A percentile compares a stretch with the other conserved stretches of the same genome.
Evolutionary conservation across 2,888 invertebrate species (phyloP).

Genomic region (Phengaris arion): DNA sequence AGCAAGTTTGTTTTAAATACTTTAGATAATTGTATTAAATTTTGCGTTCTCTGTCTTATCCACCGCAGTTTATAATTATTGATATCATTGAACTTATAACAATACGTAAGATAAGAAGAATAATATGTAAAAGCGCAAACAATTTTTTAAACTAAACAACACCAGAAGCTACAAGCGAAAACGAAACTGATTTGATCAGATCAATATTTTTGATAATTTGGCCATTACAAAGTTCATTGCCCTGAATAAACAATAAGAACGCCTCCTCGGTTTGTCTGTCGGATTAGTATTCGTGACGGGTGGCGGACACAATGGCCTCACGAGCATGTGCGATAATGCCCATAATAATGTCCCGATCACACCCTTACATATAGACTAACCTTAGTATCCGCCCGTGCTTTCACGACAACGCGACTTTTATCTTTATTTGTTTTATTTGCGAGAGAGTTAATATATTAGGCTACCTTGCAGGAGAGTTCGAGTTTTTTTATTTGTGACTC

Average conservation of each 20-base stretch:
- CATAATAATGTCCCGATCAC: slow-evolving; percentile 74
- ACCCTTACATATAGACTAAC: slow-evolving; percentile 58
- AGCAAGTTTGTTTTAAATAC: not conserved
- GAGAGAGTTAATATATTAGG: not conserved
- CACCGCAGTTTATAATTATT: not conserved
- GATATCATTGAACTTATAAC: no score
- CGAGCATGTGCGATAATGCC: slow-evolving; percentile 76
- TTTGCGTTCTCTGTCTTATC: not conserved
- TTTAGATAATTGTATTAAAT: not conserved
- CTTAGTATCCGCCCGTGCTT: slow-evolving; percentile 65
- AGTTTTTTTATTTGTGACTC: not conserved
- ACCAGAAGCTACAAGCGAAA: not conserved
- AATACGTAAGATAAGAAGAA: no score
- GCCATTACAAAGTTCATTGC: slow-evolving; percentile 55
- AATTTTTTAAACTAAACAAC: not conserved
- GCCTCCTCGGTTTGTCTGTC: slow-evolving; percentile 53
- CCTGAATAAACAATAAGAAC: slow-evolving; percentile 54
- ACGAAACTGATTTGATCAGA: not conserved
- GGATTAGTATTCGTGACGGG: slow-evolving; percentile 76
- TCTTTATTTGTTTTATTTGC: slow-evolving; percentile 35
- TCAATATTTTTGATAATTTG: slow-evolving; percentile 12
- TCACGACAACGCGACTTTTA: slow-evolving; percentile 47
- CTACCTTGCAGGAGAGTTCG: slow-evolving; percentile 1
- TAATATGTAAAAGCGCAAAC: no score
- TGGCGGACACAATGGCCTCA: slow-evolving; percentile 69